phyloP scores from a whole-genome alignment of 2,797 vertebrate species.

The Myripristis murdjan region DNA sequence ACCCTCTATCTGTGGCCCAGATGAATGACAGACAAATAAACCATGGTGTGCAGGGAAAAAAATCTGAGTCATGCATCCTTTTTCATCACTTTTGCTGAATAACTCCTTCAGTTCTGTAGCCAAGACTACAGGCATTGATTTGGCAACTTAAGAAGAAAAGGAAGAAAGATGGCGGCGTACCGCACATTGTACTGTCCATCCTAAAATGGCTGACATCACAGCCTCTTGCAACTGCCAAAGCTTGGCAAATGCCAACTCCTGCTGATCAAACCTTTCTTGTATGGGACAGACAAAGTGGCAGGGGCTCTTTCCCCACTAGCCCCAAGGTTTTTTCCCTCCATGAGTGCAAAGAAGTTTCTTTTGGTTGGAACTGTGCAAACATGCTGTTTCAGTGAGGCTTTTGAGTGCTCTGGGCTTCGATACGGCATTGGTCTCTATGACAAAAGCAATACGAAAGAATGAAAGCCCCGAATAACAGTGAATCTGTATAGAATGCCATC shows the following conservation, averaged over 20 bases:
- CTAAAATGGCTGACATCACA: constrained; percentile 87
- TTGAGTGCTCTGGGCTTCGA: constrained; percentile 69
- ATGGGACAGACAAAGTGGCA: constrained; percentile 79
- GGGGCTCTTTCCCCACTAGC: constrained; percentile 69
- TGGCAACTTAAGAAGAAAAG: constrained; percentile 80
- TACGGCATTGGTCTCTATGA: constrained; percentile 65
- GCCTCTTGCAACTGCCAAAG: constrained; percentile 77
- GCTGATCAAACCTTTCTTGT: constrained; percentile 81
- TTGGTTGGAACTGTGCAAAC: constrained; percentile 81
- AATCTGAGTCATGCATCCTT: constrained; percentile 76
- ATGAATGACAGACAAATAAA: constrained; percentile 79
- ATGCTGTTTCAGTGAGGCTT: constrained; percentile 76
- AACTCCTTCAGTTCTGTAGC: constrained; percentile 80
- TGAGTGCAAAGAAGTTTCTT: constrained; percentile 71
- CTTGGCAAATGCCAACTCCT: constrained; percentile 82
- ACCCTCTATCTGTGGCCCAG: constrained; percentile 67
- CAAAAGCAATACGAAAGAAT: constrained; percentile 75
- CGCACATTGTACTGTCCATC: constrained; percentile 82
- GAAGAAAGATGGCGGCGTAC: constrained; percentile 84
- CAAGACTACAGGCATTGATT: constrained; percentile 80
- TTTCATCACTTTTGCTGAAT: constrained; percentile 77
- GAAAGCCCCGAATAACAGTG: constrained; percentile 73
- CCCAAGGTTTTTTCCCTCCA: constrained; percentile 52
- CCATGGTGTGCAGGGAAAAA: constrained; percentile 51
- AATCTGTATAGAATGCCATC: constrained; percentile 53